A percentile compares a stretch with the other conserved stretches of the same genome.
Evolutionary conservation across 2,888 invertebrate species (phyloP).

Genomic region (Mallateleia sp.): DNA sequence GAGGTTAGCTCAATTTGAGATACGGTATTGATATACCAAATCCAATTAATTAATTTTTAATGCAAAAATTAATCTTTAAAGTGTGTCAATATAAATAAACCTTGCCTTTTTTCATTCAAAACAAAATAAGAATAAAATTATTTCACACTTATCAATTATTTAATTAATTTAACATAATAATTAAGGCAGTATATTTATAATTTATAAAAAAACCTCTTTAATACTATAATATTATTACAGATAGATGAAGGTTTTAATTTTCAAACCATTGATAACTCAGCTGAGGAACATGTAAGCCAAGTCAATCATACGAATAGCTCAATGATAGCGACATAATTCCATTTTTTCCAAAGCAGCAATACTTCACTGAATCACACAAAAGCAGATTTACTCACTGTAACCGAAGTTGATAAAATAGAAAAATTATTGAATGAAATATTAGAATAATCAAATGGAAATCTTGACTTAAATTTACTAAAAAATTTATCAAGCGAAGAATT

Average conservation of each 20-base stretch:
- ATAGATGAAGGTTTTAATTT: neutral
- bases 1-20: no score
- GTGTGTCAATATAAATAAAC: no score
- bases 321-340: conserved; percentile 38
- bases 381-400: neutral
- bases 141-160: no score
- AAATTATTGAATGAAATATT: conserved; percentile 83
- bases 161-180: no score
- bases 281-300: neutral
- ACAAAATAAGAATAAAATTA: no score
- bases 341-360: conserved; percentile 44
- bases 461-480: conserved; percentile 80
- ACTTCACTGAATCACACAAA: neutral
- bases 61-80: no score
- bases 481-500: conserved; percentile 81
- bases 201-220: no score
- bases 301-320: neutral
- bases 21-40: no score
- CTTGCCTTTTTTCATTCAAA: no score
- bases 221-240: conserved; percentile 5
- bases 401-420: conserved; percentile 71
- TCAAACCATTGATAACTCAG: conserved; percentile 2
- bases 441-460: conserved; percentile 80
- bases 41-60: no score
- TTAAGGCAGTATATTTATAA: no score